These are phyloP conservation scores for Lacerta viridis DNA, from an alignment of 2,797 vertebrate species.

Conservation along the genomic window DNA sequence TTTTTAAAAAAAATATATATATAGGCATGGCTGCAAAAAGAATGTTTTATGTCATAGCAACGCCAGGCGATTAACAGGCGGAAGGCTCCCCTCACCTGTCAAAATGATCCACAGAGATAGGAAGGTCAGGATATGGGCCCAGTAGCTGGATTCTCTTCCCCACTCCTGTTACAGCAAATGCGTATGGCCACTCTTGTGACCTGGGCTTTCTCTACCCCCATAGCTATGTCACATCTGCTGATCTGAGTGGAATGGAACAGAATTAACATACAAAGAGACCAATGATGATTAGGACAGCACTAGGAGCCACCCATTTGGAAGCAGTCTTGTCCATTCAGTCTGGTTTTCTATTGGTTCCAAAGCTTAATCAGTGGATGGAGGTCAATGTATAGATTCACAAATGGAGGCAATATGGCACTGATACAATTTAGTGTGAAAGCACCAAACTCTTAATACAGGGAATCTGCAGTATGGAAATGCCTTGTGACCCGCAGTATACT, in stretches of 20 bases:
- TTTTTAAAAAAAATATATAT: too few relatives aligned
- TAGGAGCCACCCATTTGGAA: not conserved
- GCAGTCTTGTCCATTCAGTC: not conserved
- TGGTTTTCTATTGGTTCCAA: not conserved
- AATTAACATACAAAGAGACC: not conserved
- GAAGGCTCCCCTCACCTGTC: too few relatives aligned
- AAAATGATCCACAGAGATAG: too few relatives aligned
- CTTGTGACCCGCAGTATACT: too few relatives aligned
- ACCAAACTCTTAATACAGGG: not conserved
- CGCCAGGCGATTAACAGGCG: too few relatives aligned
- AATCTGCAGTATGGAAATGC: not conserved
- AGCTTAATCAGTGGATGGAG: not conserved
- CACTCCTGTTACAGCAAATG: too few relatives aligned
- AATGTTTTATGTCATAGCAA: too few relatives aligned
- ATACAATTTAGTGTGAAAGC: not conserved
- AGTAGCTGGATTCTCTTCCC: not conserved
- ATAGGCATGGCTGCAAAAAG: too few relatives aligned
- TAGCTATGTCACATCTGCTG: not conserved
- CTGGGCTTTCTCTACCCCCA: not conserved
- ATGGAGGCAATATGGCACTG: too few relatives aligned
- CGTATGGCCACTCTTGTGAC: not conserved
- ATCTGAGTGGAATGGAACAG: not conserved
- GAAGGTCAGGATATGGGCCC: too few relatives aligned
- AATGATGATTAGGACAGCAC: not conserved
- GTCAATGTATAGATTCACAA: not conserved